phyloP scores from a whole-genome alignment of 2,797 vertebrate genomes.

The Arctocebus calabarensis region DNA sequence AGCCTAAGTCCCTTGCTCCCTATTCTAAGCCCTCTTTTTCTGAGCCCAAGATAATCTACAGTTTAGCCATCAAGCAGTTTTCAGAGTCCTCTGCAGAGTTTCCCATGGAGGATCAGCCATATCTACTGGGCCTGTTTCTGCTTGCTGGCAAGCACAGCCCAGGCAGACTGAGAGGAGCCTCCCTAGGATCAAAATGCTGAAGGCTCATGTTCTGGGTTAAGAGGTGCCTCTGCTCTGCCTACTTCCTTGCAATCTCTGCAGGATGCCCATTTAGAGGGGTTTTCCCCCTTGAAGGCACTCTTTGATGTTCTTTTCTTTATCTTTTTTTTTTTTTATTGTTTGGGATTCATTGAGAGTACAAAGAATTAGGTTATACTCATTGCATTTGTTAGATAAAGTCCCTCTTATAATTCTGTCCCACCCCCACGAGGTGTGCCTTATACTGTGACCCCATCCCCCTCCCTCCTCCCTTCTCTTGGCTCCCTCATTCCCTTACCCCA shows the following conservation, averaged over 20 bases:
- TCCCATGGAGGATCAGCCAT: background rate
- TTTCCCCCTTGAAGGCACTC: background rate
- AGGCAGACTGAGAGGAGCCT: background rate
- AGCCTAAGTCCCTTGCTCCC: background rate
- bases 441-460: too few species aligned
- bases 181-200: background rate
- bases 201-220: background rate
- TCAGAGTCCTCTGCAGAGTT: background rate
- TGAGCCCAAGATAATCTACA: background rate
- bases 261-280: background rate
- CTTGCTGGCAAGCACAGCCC: background rate
- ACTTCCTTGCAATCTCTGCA: background rate
- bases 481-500: too few species aligned
- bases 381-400: too few species aligned
- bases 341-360: too few species aligned
- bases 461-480: too few species aligned
- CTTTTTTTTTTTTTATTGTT: too few species aligned
- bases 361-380: too few species aligned
- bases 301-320: background rate
- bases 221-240: background rate
- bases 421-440: too few species aligned
- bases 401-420: too few species aligned
- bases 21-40: background rate
- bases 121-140: background rate
- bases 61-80: conserved; percentile 7